A percentile compares a stretch with the other conserved stretches of the same genome.
Conservation (phyloP, 2,797 vertebrate genomes). For the Pseudomugil tenellus region DNA sequence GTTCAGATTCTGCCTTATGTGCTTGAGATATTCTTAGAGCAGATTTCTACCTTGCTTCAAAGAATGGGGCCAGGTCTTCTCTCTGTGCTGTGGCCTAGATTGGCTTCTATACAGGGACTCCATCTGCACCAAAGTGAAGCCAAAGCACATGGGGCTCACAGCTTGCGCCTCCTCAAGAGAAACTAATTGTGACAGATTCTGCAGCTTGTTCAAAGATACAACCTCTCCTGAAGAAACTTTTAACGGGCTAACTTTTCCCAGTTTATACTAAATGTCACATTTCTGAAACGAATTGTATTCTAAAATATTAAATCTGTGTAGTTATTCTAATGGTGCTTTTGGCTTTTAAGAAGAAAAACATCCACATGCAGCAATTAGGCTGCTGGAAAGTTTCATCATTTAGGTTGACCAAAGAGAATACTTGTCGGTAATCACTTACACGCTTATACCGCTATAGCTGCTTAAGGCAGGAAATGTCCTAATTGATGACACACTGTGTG, state of each 20-base stretch:
- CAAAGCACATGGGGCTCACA: conserved; percentile 40
- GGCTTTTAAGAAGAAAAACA: neutral
- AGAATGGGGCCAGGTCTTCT: conserved; percentile 62
- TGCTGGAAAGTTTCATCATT: conserved; percentile 14
- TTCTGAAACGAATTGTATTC: neutral
- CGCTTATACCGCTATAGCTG: conserved; percentile 24
- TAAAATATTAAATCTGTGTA: neutral
- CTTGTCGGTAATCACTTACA: conserved; percentile 34
- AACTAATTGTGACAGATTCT: conserved; percentile 44
- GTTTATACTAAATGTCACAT: neutral
- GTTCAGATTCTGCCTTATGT: neutral
- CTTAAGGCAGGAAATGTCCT: conserved; percentile 47
- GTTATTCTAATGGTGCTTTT: neutral
- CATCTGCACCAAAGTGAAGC: conserved; percentile 50
- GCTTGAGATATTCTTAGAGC: conserved; percentile 22
- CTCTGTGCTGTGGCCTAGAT: conserved; percentile 66
- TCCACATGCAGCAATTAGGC: neutral
- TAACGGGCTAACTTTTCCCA: neutral
- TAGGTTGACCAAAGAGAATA: conserved; percentile 22
- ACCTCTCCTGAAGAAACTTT: conserved; percentile 19
- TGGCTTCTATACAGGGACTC: conserved; percentile 58
- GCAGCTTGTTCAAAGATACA: conserved; percentile 28
- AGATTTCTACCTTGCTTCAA: conserved; percentile 30
- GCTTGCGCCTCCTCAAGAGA: conserved; percentile 22
- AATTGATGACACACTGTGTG: conserved; percentile 57